phyloP scores from a whole-genome alignment of 2,113 vertebrate genomes.

The Actinemys pallida region DNA sequence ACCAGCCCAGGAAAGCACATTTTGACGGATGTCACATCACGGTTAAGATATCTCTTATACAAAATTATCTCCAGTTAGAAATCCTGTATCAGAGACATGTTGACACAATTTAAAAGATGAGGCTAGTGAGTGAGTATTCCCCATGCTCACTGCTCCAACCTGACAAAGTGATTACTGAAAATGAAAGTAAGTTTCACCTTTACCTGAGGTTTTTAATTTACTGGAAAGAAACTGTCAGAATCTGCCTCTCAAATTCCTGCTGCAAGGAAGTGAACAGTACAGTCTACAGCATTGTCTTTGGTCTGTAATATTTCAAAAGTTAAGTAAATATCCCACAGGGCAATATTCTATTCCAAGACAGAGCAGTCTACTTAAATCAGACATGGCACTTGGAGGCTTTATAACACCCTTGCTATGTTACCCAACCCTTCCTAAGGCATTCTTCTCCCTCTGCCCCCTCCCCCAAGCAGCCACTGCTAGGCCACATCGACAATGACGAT shows the following conservation, averaged over 20 bases:
- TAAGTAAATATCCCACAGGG: background rate
- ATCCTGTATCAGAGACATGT: background rate
- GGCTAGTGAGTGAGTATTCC: background rate
- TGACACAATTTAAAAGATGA: conserved; percentile 13
- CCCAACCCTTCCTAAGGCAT: background rate
- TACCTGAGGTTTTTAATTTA: background rate
- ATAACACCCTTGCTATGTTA: background rate
- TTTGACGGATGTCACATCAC: background rate
- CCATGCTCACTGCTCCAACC: background rate
- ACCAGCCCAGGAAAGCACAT: background rate
- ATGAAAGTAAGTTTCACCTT: conserved; percentile 20
- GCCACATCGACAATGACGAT: background rate
- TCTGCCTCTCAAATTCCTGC: background rate
- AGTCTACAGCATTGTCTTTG: background rate
- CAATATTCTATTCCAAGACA: background rate
- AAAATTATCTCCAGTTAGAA: background rate
- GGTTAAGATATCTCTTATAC: background rate
- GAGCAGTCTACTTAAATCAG: background rate
- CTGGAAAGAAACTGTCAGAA: background rate
- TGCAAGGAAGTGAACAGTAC: background rate
- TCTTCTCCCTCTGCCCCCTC: background rate
- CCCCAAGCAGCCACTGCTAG: background rate
- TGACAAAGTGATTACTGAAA: background rate
- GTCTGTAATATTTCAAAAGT: background rate
- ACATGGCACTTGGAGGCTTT: background rate